Evolutionary conservation across 2,113 vertebrate species (phyloP), one percentile per base, ranked within the genome.

Genomic region (Hippolais icterina): DNA sequence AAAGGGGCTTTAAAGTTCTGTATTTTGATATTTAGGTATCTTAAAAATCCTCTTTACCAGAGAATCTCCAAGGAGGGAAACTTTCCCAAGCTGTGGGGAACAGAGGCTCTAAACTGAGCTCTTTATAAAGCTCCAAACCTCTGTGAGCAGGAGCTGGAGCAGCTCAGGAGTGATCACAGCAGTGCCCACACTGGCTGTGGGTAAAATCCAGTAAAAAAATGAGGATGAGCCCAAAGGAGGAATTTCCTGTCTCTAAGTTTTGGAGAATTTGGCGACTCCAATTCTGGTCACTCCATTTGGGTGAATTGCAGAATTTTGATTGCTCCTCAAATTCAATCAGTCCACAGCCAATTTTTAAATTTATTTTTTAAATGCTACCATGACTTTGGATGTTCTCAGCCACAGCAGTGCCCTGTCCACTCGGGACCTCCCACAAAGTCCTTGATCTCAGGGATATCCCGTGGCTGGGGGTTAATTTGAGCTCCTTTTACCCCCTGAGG

Each of bases 181-280:
- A 77, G 6, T 39, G 49, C 61, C 13, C 47, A 22, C 3, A 5
- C n/a, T 5, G 54, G 2, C 4, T 9, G 12, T 24, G 42, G 19
- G 56, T 11, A 19, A 31, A 6, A 44, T 2, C 17, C 20, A 46
- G 28, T 3, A 7, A 28, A 10, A 50, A 41, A 35, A 57, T 11
- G 21, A 52, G 29, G 14, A 1, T 11, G 33, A 68, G 16, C n/a
- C 60, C 49, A 7, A 7, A 2, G 31, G 9, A 49, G 28, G 75
- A 33, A 33, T 8, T 2, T 2, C 3, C 1, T 12, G 3, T 2
- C 85, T 52, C 50, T 1, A 2, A 14, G 44, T 29, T 64, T 9
- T n/a, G 33, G 49, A n/a, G 63, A 29, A 41, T 29, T 66, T 61
- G 68, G 60, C 25, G 60, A 6, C 3, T 60, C 35, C 12, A 18